Percentiles rank a stretch among this genome's conserved stretches.
Conservation (phyloP, 2,113 vertebrate genomes). For the Equus quagga region DNA sequence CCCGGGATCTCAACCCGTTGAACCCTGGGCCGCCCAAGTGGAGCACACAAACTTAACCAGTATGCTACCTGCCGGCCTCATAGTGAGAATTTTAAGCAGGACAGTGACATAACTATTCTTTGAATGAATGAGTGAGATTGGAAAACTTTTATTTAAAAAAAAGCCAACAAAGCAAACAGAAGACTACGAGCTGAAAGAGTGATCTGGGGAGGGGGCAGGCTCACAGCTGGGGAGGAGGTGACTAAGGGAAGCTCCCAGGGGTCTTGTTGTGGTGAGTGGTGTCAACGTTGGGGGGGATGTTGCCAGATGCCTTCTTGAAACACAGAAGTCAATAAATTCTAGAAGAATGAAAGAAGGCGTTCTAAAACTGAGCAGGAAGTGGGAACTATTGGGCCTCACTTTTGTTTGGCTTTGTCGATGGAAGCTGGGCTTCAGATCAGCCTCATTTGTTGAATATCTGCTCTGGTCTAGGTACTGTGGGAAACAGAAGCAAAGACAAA, state of each 20-base stretch:
- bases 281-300: background rate
- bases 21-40: too few species aligned
- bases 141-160: background rate
- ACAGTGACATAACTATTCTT: background rate
- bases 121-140: background rate
- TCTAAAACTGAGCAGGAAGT: background rate
- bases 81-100: background rate
- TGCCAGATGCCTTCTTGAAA: background rate
- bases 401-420: background rate
- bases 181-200: background rate
- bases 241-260: too few species aligned
- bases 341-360: background rate
- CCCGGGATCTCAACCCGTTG: too few species aligned
- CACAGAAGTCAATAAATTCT: background rate
- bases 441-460: background rate
- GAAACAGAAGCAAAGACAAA: background rate
- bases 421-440: background rate
- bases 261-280: accelerated
- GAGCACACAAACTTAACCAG: too few species aligned
- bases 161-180: background rate
- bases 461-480: background rate
- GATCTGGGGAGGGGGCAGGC: background rate
- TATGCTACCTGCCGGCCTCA: too few species aligned
- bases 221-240: background rate
- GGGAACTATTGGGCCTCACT: background rate